phyloP scores from a whole-genome alignment of 2,797 vertebrate genomes.

The Scolopax bukidnonensis region DNA sequence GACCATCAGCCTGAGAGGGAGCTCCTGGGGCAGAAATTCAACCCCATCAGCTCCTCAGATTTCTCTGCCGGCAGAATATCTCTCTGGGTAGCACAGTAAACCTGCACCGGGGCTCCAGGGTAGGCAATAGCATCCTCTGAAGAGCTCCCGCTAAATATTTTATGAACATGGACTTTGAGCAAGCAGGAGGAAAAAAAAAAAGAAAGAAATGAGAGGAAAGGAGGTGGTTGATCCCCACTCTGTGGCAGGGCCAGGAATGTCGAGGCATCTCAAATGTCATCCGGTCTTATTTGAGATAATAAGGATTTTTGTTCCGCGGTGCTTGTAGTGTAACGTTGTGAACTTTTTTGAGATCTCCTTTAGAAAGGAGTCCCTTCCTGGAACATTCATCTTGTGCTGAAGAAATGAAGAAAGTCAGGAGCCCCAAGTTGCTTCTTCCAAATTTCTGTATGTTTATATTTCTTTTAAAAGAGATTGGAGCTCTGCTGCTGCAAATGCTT shows the following conservation, averaged over 20 bases:
- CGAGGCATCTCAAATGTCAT: slow-evolving; percentile 66
- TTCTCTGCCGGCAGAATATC: slow-evolving; percentile 44
- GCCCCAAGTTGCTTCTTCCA: not conserved
- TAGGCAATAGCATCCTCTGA: slow-evolving; percentile 47
- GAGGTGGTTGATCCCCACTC: slow-evolving; percentile 26
- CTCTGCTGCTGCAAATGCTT: slow-evolving; percentile 55
- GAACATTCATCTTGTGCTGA: not conserved
- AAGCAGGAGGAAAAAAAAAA: not conserved
- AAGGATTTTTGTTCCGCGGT: not conserved
- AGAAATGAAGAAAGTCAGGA: slow-evolving; percentile 8
- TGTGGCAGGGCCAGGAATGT: slow-evolving; percentile 57
- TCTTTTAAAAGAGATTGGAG: slow-evolving; percentile 49
- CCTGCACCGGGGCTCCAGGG: slow-evolving; percentile 15
- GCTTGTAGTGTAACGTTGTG: slow-evolving; percentile 3
- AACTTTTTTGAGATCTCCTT: slow-evolving; percentile 53
- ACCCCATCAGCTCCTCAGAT: slow-evolving; percentile 2
- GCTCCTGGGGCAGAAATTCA: slow-evolving; percentile 2
- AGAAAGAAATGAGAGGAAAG: not conserved
- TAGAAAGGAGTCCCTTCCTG: not conserved
- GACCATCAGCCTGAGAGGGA: not conserved
- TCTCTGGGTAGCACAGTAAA: slow-evolving; percentile 44
- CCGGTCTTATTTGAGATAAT: slow-evolving; percentile 68
- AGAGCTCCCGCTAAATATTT: slow-evolving; percentile 70
- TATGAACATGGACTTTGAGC: slow-evolving; percentile 50
- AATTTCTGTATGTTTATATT: slow-evolving; percentile 33